Conservation (phyloP, 2,797 vertebrate species). For the Allobates femoralis region DNA sequence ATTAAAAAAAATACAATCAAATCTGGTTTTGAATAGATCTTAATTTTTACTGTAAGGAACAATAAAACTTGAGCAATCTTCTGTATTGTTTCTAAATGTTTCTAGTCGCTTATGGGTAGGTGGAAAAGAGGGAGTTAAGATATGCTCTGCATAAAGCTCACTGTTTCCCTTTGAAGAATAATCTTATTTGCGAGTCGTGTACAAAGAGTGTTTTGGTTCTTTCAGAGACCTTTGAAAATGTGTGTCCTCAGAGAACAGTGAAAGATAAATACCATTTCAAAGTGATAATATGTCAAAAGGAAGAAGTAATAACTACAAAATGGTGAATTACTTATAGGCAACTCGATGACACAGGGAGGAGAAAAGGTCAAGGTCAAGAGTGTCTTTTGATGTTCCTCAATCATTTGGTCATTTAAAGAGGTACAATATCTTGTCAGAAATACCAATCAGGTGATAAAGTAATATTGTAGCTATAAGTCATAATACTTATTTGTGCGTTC, state of each 20-base stretch:
- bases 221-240: conserved; percentile 46
- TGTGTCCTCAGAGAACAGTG: conserved; percentile 52
- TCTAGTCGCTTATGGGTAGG: not conserved
- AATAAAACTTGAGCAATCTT: not conserved
- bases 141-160: conserved; percentile 31
- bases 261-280: conserved; percentile 55
- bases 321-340: conserved; percentile 42
- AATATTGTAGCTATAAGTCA: not conserved
- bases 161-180: conserved; percentile 49
- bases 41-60: not conserved
- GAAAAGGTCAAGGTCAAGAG: conserved; percentile 14
- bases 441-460: not conserved
- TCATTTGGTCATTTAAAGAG: conserved; percentile 8
- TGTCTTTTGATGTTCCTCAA: not conserved
- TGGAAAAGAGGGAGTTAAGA: conserved; percentile 12
- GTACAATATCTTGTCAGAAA: not conserved
- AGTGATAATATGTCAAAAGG: conserved; percentile 50
- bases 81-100: conserved; percentile 14
- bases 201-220: conserved; percentile 43
- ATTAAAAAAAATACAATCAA: not conserved
- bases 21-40: not conserved
- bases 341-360: conserved; percentile 14
- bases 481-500: not conserved
- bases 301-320: conserved; percentile 48
- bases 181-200: conserved; percentile 47